Conservation (phyloP, 2,797 vertebrate species). For the Channa striata region DNA sequence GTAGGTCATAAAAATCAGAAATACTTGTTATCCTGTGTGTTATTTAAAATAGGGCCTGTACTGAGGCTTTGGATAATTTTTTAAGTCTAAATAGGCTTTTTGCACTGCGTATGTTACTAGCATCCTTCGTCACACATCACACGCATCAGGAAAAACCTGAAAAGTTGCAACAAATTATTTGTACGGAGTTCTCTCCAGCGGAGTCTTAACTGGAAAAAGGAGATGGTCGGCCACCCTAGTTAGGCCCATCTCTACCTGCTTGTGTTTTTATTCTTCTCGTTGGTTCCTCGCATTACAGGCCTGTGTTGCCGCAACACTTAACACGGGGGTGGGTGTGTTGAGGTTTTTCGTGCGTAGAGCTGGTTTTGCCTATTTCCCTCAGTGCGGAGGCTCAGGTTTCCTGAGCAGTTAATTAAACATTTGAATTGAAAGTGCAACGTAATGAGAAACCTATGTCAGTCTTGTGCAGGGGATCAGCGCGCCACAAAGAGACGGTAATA, state of each 20-base stretch:
- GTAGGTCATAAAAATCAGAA: slow-evolving; percentile 78
- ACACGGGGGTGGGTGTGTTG: slow-evolving; percentile 53
- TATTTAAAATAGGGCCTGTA: not conserved
- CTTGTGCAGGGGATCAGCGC: slow-evolving; percentile 76
- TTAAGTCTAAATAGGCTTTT: not conserved
- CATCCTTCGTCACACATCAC: slow-evolving; percentile 35
- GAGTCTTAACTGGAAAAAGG: slow-evolving; percentile 25
- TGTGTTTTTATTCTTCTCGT: slow-evolving; percentile 45
- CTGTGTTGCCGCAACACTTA: slow-evolving; percentile 48
- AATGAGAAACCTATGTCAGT: slow-evolving; percentile 86
- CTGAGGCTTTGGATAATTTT: slow-evolving; percentile 4
- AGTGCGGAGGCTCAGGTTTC: slow-evolving; percentile 70
- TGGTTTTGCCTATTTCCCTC: slow-evolving; percentile 64
- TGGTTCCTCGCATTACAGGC: slow-evolving; percentile 29
- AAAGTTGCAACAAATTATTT: slow-evolving; percentile 32
- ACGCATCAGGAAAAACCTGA: slow-evolving; percentile 6
- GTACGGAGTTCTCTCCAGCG: slow-evolving; percentile 40
- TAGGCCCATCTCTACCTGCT: slow-evolving; percentile 45
- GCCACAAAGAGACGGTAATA: slow-evolving; percentile 81
- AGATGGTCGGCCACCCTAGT: slow-evolving; percentile 36
- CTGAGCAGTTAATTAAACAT: slow-evolving; percentile 85
- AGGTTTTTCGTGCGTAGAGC: slow-evolving; percentile 53
- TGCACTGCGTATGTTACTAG: slow-evolving; percentile 23
- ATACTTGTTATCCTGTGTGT: not conserved
- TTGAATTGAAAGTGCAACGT: slow-evolving; percentile 82